Conservation (phyloP, 1,140 invertebrate genomes). For the Drosophila pandora region DNA sequence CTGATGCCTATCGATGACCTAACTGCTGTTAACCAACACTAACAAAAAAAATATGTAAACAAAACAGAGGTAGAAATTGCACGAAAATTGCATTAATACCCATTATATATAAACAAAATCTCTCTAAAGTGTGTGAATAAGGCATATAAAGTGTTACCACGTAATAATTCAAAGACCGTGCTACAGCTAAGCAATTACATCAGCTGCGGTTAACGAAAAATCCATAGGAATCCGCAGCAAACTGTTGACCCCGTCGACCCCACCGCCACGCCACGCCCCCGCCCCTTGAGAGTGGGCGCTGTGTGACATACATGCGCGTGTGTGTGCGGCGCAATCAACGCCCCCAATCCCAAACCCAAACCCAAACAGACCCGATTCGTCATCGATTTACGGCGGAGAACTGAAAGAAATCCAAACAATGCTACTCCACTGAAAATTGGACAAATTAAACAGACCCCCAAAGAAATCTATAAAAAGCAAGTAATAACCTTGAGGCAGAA, state of each 20-base stretch:
- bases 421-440: constrained; percentile 66
- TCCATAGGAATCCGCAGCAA: constrained; percentile 58
- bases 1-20: constrained; percentile 25
- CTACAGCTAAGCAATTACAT: neutral
- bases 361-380: constrained; percentile 66
- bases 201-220: constrained; percentile 54
- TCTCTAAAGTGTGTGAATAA: neutral
- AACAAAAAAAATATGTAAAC: constrained; percentile 61
- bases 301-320: constrained; percentile 42
- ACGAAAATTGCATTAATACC: constrained; percentile 29
- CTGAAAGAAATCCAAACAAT: constrained; percentile 66
- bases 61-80: constrained; percentile 43
- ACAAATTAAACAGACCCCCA: constrained; percentile 46
- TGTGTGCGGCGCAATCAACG: constrained; percentile 66
- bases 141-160: neutral
- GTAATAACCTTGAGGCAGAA: constrained; percentile 23
- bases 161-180: neutral
- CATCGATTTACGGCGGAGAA: constrained; percentile 69
- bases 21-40: constrained; percentile 46
- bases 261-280: constrained; percentile 31
- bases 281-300: constrained; percentile 22
- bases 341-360: constrained; percentile 51
- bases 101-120: neutral
- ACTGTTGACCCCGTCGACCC: constrained; percentile 75
- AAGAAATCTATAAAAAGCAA: constrained; percentile 42